Base-by-base conservation (phyloP, 2,888 invertebrate genomes). In the Idaea straminata region DNA sequence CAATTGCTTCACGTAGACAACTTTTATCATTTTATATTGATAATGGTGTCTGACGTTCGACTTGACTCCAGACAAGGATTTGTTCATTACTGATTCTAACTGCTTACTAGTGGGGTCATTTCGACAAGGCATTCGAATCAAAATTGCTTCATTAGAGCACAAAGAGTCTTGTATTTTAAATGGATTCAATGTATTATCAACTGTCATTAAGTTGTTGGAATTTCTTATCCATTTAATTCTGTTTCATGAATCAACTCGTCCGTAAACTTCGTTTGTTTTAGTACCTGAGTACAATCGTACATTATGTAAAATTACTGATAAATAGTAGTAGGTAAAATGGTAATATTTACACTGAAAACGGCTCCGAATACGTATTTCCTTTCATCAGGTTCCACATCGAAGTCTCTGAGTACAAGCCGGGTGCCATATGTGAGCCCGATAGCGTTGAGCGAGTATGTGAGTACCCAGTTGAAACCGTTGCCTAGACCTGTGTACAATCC, bases 341-440 rank as follows among this genome's bases (percentile, higher is more conserved):
- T 57, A 59, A 66, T 66, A 90, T 94, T 93, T 72, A 96, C 96
- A 78, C 95, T 95, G 62, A 96, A 94, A 61, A 96, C 86, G 0
- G 94, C 94, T 1, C 95, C 95, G 0, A 96, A 94, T 0, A 95
- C 94, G 74, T 96, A 96, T 69, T 89, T 91, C 25, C 93, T 90
- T 15, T 95, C 94, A 5, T 94, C 94, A 3, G 90, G 83, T 0
- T 93, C 92, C 35, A 93, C 88, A 15, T 93, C 87, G 7, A 94
- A 93, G 76, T 95, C 95, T 0, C 92, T 89, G 25, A 96, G 80
- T 16, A 96, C 95, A 7, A 97, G 89, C 64, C 94, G 88, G 0
- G 96, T 94, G 0, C 97, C 97, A 81, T 96, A 97, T 90, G 96
- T 95, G 79, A 97, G 95, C 4, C 96, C 96, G 25, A 97, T 87